Conservation (phyloP, 1,140 invertebrate species). For the Drosophila aff. region DNA sequence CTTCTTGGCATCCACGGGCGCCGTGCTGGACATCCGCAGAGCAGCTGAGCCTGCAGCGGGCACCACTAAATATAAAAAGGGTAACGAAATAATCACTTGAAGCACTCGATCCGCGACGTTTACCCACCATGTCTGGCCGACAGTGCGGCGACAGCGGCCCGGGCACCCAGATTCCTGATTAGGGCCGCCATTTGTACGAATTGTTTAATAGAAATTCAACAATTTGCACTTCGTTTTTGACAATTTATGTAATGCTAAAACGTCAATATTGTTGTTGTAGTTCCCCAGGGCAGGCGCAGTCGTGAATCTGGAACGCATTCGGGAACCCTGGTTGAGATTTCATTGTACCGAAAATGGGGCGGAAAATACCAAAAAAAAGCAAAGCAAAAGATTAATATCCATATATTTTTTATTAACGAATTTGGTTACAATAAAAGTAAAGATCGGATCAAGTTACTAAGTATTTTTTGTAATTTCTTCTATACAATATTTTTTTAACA, state of each 20-base stretch:
- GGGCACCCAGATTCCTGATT: constrained; percentile 73
- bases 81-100: constrained; percentile 19
- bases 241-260: constrained; percentile 83
- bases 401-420: no score
- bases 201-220: constrained; percentile 49
- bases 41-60: constrained; percentile 58
- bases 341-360: background rate
- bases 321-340: constrained; percentile 6
- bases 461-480: no score
- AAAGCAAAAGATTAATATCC: background rate
- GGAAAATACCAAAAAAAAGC: background rate
- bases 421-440: no score
- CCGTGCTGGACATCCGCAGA: constrained; percentile 63
- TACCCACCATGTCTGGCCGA: constrained; percentile 68
- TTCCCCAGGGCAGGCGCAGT: constrained; percentile 35
- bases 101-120: background rate
- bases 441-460: no score
- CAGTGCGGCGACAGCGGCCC: constrained; percentile 59
- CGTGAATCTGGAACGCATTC: background rate
- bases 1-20: constrained; percentile 57
- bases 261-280: constrained; percentile 56
- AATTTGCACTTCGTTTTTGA: constrained; percentile 61
- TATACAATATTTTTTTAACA: no score
- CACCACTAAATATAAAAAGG: constrained; percentile 25
- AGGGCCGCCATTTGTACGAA: constrained; percentile 73